Conservation (phyloP, 2,888 invertebrate species). For the Orthosia incerta region DNA sequence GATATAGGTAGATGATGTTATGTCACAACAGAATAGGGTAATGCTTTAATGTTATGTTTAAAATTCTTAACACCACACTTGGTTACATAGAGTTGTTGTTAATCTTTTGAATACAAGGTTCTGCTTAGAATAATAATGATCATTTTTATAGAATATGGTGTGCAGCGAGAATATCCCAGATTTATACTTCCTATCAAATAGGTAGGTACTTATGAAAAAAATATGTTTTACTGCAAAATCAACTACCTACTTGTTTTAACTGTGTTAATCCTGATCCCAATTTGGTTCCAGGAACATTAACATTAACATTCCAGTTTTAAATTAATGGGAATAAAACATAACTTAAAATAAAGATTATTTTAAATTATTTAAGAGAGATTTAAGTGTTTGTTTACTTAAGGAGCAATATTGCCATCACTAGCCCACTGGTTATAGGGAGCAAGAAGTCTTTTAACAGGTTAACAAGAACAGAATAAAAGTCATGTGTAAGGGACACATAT, state of each 20-base stretch:
- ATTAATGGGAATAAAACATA: background rate
- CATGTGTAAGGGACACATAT: background rate
- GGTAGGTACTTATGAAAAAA: background rate
- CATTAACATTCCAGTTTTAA: too few relatives aligned
- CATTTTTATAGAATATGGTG: slow-evolving; percentile 2
- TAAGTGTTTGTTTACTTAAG: background rate
- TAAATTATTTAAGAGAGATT: background rate
- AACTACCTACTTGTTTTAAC: background rate
- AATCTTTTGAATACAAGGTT: slow-evolving; percentile 31
- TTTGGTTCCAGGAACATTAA: background rate
- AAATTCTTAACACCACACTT: slow-evolving; percentile 44
- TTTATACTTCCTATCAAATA: background rate
- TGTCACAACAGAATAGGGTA: slow-evolving; percentile 32
- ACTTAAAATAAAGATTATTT: background rate
- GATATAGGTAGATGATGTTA: slow-evolving; percentile 2
- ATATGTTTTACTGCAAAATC: background rate
- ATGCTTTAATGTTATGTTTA: slow-evolving; percentile 33
- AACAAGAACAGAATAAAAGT: background rate
- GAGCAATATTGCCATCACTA: slow-evolving; percentile 4
- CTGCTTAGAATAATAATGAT: slow-evolving; percentile 26
- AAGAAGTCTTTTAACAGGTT: background rate
- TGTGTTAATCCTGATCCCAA: background rate
- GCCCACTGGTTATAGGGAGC: background rate
- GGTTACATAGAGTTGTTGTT: slow-evolving; percentile 29
- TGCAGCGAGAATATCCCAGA: background rate